Evolutionary conservation across 2,113 vertebrate species (phyloP).

Genomic region (Pseudonaja textilis): DNA sequence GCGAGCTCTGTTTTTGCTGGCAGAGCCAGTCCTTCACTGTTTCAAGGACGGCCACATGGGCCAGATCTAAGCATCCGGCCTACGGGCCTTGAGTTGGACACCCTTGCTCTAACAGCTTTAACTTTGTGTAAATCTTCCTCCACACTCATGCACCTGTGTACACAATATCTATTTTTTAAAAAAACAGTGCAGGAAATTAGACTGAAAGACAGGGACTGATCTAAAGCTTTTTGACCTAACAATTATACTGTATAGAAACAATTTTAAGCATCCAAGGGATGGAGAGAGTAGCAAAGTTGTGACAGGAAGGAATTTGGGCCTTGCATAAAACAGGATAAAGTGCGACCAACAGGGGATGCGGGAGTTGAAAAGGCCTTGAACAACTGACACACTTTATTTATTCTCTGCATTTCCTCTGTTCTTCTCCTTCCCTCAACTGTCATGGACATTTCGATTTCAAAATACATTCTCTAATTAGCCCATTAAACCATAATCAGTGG

Average conservation of each 20-base stretch:
- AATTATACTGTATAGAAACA: background rate
- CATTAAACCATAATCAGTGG: conserved; percentile 48
- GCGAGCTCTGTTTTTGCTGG: no score
- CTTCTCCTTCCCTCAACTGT: conserved; percentile 17
- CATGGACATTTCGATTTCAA: conserved; percentile 30
- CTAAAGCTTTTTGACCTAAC: background rate
- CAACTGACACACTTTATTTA: background rate
- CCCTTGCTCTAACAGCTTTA: background rate
- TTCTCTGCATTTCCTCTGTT: background rate
- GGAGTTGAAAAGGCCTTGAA: background rate
- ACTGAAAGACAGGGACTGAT: background rate
- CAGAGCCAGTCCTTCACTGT: no score
- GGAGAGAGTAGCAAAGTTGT: background rate
- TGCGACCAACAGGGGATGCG: background rate
- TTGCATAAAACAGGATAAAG: background rate
- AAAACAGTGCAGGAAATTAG: background rate
- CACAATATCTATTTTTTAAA: background rate
- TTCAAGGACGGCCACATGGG: no score
- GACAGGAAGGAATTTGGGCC: background rate
- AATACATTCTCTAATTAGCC: conserved; percentile 42
- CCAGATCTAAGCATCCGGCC: no score
- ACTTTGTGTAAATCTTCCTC: background rate
- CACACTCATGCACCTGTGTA: background rate
- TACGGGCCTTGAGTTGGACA: no score
- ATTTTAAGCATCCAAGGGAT: background rate